phyloP scores from a whole-genome alignment of 37 sponge, comb jelly and placozoan species.

The Haliclona indistincta region DNA sequence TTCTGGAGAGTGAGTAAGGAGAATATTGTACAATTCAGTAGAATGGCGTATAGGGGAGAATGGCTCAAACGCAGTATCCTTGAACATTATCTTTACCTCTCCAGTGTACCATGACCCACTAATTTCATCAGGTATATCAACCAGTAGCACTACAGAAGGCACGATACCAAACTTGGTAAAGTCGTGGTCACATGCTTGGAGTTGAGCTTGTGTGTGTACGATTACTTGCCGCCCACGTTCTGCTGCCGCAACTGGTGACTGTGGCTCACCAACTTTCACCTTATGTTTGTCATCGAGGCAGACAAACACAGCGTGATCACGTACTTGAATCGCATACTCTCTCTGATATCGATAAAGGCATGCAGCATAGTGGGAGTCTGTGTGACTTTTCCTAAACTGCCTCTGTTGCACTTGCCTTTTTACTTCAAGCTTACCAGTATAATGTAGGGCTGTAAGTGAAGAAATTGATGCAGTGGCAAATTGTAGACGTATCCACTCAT shows the following conservation, averaged over 20 bases:
- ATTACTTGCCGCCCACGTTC: too few relatives aligned
- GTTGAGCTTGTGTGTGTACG: too few relatives aligned
- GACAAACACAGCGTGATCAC: constrained; percentile 13
- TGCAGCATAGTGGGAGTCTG: constrained; percentile 53
- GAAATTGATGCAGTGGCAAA: constrained; percentile 47
- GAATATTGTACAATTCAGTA: constrained; percentile 13
- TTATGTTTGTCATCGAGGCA: constrained; percentile 49
- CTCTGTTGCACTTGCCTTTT: constrained; percentile 42
- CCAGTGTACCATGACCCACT: constrained; percentile 46
- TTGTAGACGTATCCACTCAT: constrained; percentile 27
- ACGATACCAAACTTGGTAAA: too few relatives aligned
- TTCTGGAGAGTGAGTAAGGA: background rate
- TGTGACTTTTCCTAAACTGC: constrained; percentile 26
- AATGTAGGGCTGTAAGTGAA: constrained; percentile 22
- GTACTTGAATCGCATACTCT: constrained; percentile 32
- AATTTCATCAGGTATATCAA: constrained; percentile 36
- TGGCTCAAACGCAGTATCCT: constrained; percentile 43
- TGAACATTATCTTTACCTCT: constrained; percentile 34
- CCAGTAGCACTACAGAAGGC: constrained; percentile 7
- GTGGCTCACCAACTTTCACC: constrained; percentile 54
- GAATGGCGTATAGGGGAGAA: constrained; percentile 53
- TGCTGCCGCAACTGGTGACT: constrained; percentile 60
- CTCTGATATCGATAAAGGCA: constrained; percentile 39
- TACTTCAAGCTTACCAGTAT: constrained; percentile 46
- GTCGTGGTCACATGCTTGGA: too few relatives aligned